Conservation (phyloP, 2,888 invertebrate genomes). For the Dicycla oo region DNA sequence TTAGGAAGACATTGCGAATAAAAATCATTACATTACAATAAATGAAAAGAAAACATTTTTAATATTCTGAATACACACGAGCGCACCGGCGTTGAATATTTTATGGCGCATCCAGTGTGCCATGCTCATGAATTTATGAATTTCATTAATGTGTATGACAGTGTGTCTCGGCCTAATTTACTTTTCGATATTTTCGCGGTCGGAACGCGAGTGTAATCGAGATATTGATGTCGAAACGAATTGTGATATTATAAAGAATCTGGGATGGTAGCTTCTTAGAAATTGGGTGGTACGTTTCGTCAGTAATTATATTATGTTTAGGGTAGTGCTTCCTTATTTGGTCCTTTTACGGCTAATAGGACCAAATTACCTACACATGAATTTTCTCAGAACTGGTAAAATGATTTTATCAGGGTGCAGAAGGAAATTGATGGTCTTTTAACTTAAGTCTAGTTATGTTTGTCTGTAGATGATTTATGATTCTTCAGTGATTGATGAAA, state of each 20-base stretch:
- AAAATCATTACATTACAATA: slow-evolving; percentile 58
- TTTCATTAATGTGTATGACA: slow-evolving; percentile 75
- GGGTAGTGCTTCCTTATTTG: slow-evolving; percentile 18
- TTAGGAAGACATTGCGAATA: slow-evolving; percentile 41
- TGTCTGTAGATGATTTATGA: too few relatives aligned
- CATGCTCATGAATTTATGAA: slow-evolving; percentile 80
- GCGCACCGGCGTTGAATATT: slow-evolving; percentile 72
- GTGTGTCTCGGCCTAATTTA: slow-evolving; percentile 63
- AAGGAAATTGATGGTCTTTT: neutral
- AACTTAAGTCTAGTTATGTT: neutral
- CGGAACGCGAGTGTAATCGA: slow-evolving; percentile 37
- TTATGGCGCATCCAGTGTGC: slow-evolving; percentile 69
- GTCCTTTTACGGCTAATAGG: slow-evolving; percentile 4
- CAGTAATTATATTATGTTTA: slow-evolving; percentile 19
- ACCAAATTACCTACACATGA: neutral
- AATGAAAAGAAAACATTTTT: slow-evolving; percentile 77
- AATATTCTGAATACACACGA: slow-evolving; percentile 77
- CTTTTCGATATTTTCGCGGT: slow-evolving; percentile 62
- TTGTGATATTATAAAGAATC: slow-evolving; percentile 26
- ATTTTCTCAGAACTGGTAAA: neutral
- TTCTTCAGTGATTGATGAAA: too few relatives aligned
- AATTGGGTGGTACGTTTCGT: slow-evolving; percentile 1
- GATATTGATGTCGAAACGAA: slow-evolving; percentile 46
- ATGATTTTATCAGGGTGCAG: neutral
- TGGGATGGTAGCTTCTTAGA: neutral